phyloP scores from a whole-genome alignment of 2,797 vertebrate species.

The Chaetophractus vellerosus region DNA sequence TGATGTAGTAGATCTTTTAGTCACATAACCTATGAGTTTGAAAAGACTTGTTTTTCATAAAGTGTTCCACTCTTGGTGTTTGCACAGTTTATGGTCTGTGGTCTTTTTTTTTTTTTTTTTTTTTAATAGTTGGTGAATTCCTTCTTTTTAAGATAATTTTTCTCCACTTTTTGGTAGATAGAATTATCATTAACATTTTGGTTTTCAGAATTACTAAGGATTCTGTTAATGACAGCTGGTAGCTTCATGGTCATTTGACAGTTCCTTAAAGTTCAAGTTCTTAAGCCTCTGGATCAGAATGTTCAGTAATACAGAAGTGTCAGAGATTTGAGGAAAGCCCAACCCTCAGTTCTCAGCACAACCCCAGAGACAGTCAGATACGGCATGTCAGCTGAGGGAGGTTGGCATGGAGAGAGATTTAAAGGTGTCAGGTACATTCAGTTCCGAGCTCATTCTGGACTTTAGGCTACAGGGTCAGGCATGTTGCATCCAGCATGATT shows the following conservation, averaged over 20 bases:
- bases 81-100: neutral
- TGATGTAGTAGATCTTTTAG: neutral
- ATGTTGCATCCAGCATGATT: neutral
- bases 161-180: neutral
- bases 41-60: neutral
- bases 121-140: slow-evolving; percentile 12
- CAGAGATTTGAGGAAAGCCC: neutral
- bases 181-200: slow-evolving; percentile 28
- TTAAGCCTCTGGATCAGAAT: slow-evolving; percentile 69
- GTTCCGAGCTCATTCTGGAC: slow-evolving; percentile 45
- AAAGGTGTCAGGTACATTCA: slow-evolving; percentile 71
- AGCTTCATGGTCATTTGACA: slow-evolving; percentile 46
- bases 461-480: slow-evolving; percentile 25
- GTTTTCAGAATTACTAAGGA: slow-evolving; percentile 31
- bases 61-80: neutral
- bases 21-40: neutral
- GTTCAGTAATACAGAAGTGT: slow-evolving; percentile 33
- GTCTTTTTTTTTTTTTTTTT: neutral
- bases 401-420: neutral
- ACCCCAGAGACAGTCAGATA: neutral
- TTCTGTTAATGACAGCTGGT: slow-evolving; percentile 60
- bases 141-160: slow-evolving; percentile 18
- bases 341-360: neutral
- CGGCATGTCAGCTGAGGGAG: slow-evolving; percentile 54
- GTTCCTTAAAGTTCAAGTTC: slow-evolving; percentile 50